Evolutionary conservation across 2,888 invertebrate species (phyloP).

Genomic region (Endotricha flammealis): DNA sequence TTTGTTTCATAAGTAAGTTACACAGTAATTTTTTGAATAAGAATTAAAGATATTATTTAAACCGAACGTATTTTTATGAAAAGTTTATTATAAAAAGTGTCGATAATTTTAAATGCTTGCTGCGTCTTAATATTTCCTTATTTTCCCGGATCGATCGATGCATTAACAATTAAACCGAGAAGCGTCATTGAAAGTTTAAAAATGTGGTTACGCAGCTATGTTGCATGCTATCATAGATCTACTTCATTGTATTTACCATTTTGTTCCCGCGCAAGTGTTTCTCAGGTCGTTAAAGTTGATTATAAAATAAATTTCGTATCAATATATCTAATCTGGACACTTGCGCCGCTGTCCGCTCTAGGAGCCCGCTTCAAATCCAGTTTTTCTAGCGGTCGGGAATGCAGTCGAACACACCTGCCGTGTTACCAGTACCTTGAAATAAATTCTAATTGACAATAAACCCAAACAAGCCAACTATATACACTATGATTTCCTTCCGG

Average conservation of each 20-base stretch:
- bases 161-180: too few relatives aligned
- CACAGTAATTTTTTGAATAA: too few relatives aligned
- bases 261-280: conserved; percentile 29
- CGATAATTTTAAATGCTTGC: too few relatives aligned
- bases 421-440: conserved; percentile 32
- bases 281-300: conserved; percentile 34
- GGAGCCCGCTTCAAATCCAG: conserved; percentile 54
- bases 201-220: too few relatives aligned
- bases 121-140: too few relatives aligned
- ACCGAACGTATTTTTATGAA: too few relatives aligned
- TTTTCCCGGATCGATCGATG: too few relatives aligned
- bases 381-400: conserved; percentile 70
- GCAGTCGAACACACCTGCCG: conserved; percentile 67
- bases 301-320: conserved; percentile 48
- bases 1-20: too few relatives aligned
- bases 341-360: conserved; percentile 29
- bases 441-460: conserved; percentile 39
- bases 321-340: conserved; percentile 51
- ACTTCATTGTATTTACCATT: conserved; percentile 9
- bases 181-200: too few relatives aligned
- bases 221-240: conserved; percentile 6
- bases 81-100: too few relatives aligned
- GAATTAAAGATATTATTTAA: too few relatives aligned
- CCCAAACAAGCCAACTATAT: conserved; percentile 10
- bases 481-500: too few relatives aligned